These are phyloP conservation scores for Megastigmus dorsalis DNA, from an alignment of 2,888 invertebrate genomes.

Conservation along the genomic window DNA sequence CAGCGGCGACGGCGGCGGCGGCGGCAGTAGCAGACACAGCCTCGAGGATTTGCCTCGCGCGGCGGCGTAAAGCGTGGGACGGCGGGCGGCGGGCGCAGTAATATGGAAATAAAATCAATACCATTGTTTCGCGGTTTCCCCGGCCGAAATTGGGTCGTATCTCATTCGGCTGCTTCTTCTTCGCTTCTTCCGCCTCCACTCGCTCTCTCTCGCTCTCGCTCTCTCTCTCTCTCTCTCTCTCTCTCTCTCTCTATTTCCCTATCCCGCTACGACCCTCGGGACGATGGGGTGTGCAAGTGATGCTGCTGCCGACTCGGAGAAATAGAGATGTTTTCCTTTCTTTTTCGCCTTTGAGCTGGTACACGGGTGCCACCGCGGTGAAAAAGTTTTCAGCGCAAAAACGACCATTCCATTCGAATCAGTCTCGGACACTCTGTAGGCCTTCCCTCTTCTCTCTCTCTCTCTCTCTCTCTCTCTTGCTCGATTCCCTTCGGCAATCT, in stretches of 20 bases:
- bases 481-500: constrained; percentile 19
- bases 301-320: too few relatives aligned
- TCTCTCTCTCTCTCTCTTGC: too few relatives aligned
- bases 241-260: neutral
- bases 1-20: too few relatives aligned
- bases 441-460: too few relatives aligned
- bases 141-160: constrained; percentile 67
- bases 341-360: neutral
- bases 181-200: neutral
- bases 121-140: constrained; percentile 72
- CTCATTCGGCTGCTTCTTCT: constrained; percentile 58
- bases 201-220: constrained; percentile 24
- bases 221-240: neutral
- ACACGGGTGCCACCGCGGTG: neutral
- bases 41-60: constrained; percentile 50
- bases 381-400: constrained; percentile 22
- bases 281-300: neutral
- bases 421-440: neutral
- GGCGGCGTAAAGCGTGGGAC: too few relatives aligned
- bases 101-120: constrained; percentile 74
- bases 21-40: constrained; percentile 48
- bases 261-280: neutral
- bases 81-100: constrained; percentile 57
- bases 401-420: constrained; percentile 28
- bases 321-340: neutral